phyloP scores from a whole-genome alignment of 1,140 invertebrate genomes.

The Aphelenchoides avenae region DNA sequence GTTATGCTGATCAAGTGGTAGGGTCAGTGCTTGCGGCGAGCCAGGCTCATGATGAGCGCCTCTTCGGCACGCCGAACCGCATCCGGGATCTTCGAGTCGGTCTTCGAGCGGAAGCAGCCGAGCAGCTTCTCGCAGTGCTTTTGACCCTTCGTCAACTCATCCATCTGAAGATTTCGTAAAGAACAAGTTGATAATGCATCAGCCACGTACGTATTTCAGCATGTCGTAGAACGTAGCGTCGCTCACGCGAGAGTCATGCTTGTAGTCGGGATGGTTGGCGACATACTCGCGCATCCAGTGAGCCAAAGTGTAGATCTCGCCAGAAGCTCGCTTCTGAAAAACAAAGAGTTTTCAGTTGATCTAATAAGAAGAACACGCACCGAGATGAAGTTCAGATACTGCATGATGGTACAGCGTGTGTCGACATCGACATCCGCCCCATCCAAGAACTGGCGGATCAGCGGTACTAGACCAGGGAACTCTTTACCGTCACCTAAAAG shows the following conservation, averaged over 20 bases:
- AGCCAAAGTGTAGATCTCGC: constrained; percentile 72
- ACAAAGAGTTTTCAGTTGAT: constrained; percentile 27
- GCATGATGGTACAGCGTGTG: constrained; percentile 89
- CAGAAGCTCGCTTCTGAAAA: constrained; percentile 55
- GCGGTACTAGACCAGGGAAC: constrained; percentile 88
- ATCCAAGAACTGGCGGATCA: constrained; percentile 85
- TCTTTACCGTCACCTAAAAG: constrained; percentile 63
- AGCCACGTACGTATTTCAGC: constrained; percentile 62
- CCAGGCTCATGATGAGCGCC: constrained; percentile 40
- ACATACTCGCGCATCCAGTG: constrained; percentile 88
- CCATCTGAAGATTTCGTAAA: constrained; percentile 48
- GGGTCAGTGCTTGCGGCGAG: constrained; percentile 34
- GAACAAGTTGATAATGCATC: too few relatives aligned
- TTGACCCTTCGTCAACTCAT: constrained; percentile 48
- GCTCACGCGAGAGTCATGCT: constrained; percentile 79
- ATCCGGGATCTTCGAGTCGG: constrained; percentile 49
- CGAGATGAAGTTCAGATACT: constrained; percentile 91
- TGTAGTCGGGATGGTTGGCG: constrained; percentile 78
- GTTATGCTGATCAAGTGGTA: too few relatives aligned
- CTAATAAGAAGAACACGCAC: constrained; percentile 30
- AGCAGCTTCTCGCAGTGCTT: constrained; percentile 53
- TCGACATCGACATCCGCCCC: constrained; percentile 92
- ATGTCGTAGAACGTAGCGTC: constrained; percentile 90
- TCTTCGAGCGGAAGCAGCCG: constrained; percentile 54
- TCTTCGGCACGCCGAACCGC: constrained; percentile 57